A percentile compares a stretch with the other conserved stretches of the same genome.
phyloP scores from a whole-genome alignment of 1,140 invertebrate species.

The Aphaenogaster floridana region DNA sequence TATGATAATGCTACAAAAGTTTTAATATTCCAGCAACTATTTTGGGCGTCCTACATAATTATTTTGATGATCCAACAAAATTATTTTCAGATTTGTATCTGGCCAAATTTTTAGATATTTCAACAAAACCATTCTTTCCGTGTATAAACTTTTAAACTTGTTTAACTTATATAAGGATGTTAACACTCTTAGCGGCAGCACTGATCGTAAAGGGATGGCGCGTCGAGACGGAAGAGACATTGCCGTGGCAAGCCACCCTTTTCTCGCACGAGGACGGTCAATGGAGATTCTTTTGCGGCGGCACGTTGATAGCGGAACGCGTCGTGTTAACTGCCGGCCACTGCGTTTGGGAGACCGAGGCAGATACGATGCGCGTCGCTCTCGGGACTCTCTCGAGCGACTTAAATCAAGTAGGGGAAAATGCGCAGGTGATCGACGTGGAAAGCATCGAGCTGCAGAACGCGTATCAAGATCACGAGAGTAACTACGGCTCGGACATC shows the following conservation, averaged over 20 bases:
- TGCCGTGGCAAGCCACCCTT: conserved; percentile 85
- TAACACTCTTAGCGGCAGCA: conserved; percentile 70
- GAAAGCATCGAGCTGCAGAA: conserved; percentile 79
- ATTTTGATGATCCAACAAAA: no score
- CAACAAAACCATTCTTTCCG: no score
- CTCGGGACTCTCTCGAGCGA: conserved; percentile 82
- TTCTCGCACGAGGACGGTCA: conserved; percentile 79
- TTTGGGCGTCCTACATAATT: no score
- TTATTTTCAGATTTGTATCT: no score
- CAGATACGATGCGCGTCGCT: conserved; percentile 78
- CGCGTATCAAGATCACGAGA: conserved; percentile 84
- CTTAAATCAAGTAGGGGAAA: conserved; percentile 75
- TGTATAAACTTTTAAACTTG: neutral
- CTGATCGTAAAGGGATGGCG: conserved; percentile 83
- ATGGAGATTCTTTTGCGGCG: conserved; percentile 85
- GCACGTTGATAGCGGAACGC: conserved; percentile 83
- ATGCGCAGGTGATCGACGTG: conserved; percentile 80
- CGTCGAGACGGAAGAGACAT: conserved; percentile 60
- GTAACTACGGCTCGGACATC: conserved; percentile 86
- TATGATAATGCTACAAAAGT: no score
- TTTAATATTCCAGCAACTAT: no score
- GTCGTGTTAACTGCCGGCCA: conserved; percentile 85
- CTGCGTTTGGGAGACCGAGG: conserved; percentile 83
- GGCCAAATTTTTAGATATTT: no score
- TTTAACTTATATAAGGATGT: conserved; percentile 9